Conservation (phyloP, 2,113 vertebrate genomes). For the Plecotus auritus region DNA sequence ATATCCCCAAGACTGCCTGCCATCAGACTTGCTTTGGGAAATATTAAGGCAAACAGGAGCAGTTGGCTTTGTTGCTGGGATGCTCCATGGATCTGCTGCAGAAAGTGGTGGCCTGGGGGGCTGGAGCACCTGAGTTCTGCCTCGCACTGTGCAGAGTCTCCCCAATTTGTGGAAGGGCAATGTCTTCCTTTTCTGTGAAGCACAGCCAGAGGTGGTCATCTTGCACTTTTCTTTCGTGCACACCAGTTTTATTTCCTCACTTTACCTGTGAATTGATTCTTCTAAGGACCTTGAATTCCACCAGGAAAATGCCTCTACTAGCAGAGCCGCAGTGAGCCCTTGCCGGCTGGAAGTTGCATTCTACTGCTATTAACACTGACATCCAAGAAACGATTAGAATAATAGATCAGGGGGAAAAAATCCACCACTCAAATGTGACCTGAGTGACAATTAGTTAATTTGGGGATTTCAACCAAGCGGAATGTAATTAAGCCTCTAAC, state of each 20-base stretch:
- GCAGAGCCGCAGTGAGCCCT: neutral
- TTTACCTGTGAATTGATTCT: neutral
- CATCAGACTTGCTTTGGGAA: neutral
- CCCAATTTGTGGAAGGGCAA: neutral
- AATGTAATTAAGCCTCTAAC: constrained; percentile 54
- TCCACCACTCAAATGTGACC: neutral
- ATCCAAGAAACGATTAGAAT: neutral
- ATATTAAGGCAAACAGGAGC: neutral
- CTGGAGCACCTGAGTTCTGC: neutral
- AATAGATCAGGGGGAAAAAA: neutral
- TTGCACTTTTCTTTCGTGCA: neutral
- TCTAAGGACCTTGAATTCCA: neutral
- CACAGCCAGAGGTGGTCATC: neutral
- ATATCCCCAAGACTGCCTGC: neutral
- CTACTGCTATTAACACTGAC: neutral
- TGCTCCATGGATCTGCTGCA: too few species aligned
- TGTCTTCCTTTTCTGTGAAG: neutral
- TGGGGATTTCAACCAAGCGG: constrained; percentile 45
- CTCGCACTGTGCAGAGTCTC: fast-evolving
- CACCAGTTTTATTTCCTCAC: neutral
- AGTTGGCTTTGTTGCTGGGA: neutral
- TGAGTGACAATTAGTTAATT: neutral
- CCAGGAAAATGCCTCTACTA: neutral
- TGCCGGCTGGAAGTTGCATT: neutral
- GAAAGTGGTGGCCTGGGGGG: neutral